Conservation (phyloP, 1,140 invertebrate genomes). For the Patella vulgata region DNA sequence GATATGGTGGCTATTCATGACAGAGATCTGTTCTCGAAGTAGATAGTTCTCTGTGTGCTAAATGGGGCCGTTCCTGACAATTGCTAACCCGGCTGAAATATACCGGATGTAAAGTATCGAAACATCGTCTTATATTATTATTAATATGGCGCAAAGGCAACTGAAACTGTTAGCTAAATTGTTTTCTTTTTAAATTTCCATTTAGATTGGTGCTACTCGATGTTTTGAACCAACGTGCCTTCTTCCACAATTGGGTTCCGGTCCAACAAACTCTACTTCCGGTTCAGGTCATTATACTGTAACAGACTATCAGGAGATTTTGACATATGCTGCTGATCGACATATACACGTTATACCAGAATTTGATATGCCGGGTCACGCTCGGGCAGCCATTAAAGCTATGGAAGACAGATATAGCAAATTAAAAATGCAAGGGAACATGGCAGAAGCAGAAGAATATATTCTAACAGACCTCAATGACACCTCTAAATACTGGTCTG, state of each 20-base stretch:
- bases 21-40: too few relatives aligned
- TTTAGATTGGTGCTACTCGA: slow-evolving; percentile 38
- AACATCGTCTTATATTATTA: too few relatives aligned
- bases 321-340: slow-evolving; percentile 32
- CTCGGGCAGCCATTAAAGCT: slow-evolving; percentile 39
- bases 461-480: slow-evolving; percentile 25
- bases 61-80: too few relatives aligned
- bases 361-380: slow-evolving; percentile 52
- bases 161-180: background rate
- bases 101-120: too few relatives aligned
- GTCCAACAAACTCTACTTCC: slow-evolving; percentile 22
- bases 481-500: slow-evolving; percentile 27
- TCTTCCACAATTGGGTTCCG: slow-evolving; percentile 37
- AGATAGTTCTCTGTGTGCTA: too few relatives aligned
- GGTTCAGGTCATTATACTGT: slow-evolving; percentile 42
- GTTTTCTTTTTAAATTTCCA: background rate
- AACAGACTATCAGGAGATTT: slow-evolving; percentile 43
- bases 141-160: too few relatives aligned
- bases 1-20: too few relatives aligned
- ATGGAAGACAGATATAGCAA: slow-evolving; percentile 32
- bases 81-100: too few relatives aligned
- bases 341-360: slow-evolving; percentile 52
- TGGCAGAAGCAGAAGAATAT: background rate
- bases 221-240: slow-evolving; percentile 31
- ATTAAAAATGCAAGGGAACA: slow-evolving; percentile 9